Conservation (phyloP, 2,888 invertebrate species). For the Epistrophe grossulariae region DNA sequence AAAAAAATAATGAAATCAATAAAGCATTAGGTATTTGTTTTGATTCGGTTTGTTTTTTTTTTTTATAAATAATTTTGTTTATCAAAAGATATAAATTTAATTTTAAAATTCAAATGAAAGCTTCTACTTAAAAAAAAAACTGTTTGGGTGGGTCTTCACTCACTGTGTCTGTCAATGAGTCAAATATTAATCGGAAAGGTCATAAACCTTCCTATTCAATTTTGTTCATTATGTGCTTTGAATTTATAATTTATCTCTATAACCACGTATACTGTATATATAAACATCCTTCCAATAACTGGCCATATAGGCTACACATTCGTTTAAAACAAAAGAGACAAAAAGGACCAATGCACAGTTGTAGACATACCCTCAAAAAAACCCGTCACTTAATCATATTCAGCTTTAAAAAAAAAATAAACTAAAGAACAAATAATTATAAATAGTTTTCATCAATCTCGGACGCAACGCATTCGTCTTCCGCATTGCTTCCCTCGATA, state of each 20-base stretch:
- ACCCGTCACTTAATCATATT: conserved; percentile 54
- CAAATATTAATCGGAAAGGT: conserved; percentile 30
- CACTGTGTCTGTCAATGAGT: conserved; percentile 27
- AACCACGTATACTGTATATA: conserved; percentile 32
- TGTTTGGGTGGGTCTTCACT: conserved; percentile 34
- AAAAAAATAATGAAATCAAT: conserved; percentile 30
- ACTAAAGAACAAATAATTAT: conserved; percentile 27
- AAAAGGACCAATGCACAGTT: conserved; percentile 68
- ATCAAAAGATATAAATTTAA: conserved; percentile 3
- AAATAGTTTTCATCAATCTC: conserved; percentile 54
- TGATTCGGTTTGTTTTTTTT: conserved; percentile 1
- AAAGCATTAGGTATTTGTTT: conserved; percentile 24
- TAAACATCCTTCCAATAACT: conserved; percentile 40
- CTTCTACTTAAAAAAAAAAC: neutral
- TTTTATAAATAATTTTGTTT: neutral
- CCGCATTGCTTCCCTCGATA: conserved; percentile 61
- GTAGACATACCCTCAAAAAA: conserved; percentile 22
- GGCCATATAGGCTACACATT: neutral
- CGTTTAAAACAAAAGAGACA: conserved; percentile 11
- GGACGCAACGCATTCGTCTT: conserved; percentile 46
- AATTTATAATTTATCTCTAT: conserved; percentile 37
- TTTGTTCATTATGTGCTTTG: conserved; percentile 1
- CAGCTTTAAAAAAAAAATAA: conserved; percentile 50
- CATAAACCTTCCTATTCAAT: conserved; percentile 29
- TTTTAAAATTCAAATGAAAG: conserved; percentile 11